Evolutionary conservation across 1,140 invertebrate genomes (phyloP).

Genomic region (Drosophila ananassae): DNA sequence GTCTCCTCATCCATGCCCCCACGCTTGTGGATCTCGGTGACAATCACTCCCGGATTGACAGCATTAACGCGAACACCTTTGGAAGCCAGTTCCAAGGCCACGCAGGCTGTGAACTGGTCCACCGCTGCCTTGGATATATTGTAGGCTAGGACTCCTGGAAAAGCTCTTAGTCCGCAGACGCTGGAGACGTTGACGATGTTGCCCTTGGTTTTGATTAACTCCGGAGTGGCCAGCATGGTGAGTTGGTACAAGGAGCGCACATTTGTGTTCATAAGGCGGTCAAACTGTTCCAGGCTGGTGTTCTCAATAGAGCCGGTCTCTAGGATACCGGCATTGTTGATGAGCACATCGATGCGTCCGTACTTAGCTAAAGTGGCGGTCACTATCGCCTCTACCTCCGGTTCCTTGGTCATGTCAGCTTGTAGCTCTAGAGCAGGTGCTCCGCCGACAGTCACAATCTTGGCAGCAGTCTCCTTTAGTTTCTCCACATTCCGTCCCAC

Average conservation of each 20-base stretch:
- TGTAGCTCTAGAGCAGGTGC: conserved; percentile 44
- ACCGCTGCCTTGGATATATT: conserved; percentile 95
- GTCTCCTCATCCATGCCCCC: conserved; percentile 90
- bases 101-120: conserved; percentile 94
- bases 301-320: conserved; percentile 93
- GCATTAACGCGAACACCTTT: conserved; percentile 94
- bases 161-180: conserved; percentile 92
- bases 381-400: conserved; percentile 89
- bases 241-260: conserved; percentile 93
- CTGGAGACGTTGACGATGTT: conserved; percentile 96
- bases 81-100: conserved; percentile 90
- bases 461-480: conserved; percentile 86
- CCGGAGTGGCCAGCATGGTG: conserved; percentile 92
- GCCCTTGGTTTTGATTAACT: conserved; percentile 93
- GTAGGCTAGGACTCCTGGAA: conserved; percentile 91
- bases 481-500: conserved; percentile 90
- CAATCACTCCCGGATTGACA: conserved; percentile 92
- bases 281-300: conserved; percentile 92
- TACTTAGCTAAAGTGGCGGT: conserved; percentile 89
- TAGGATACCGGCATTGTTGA: conserved; percentile 95
- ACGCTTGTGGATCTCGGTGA: conserved; percentile 91
- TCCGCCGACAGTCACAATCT: conserved; percentile 74
- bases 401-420: conserved; percentile 90
- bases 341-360: conserved; percentile 90
- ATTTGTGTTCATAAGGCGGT: conserved; percentile 93